Percentiles rank a stretch among this genome's conserved stretches.
These are phyloP conservation scores for Pyrrhura leucotis DNA, from an alignment of 2,797 vertebrate species.

Conservation along the genomic window DNA sequence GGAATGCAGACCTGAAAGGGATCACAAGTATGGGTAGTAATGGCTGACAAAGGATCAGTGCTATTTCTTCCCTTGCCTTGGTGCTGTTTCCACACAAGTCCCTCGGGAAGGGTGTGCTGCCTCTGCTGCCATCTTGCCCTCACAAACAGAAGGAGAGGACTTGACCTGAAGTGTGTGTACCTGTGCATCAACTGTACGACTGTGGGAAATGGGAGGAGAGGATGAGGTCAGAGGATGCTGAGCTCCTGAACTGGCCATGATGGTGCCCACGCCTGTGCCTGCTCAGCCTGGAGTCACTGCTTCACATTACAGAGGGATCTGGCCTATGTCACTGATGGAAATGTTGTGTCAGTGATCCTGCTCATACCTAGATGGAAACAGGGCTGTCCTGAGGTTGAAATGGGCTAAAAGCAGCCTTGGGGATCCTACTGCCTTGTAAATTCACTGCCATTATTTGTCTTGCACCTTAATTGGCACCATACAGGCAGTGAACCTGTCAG, in stretches of 20 bases:
- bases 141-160: not conserved
- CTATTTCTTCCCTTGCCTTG: not conserved
- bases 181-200: not conserved
- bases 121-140: not conserved
- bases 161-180: not conserved
- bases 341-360: not conserved
- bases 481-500: not conserved
- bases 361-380: rapidly evolving
- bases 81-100: not conserved
- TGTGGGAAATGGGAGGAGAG: not conserved
- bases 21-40: not conserved
- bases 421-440: not conserved
- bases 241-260: not conserved
- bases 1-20: not conserved
- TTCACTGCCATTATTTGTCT: not conserved
- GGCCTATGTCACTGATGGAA: not conserved
- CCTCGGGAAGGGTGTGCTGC: not conserved
- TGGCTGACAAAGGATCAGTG: rapidly evolving
- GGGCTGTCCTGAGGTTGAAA: not conserved
- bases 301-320: not conserved
- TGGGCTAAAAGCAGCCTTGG: not conserved
- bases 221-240: not conserved
- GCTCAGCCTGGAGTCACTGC: not conserved
- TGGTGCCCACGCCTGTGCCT: rapidly evolving
- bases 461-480: too few species aligned